These are phyloP conservation scores for Pogoniulus pusillus DNA, from an alignment of 2,797 vertebrate genomes.

Conservation along the genomic window DNA sequence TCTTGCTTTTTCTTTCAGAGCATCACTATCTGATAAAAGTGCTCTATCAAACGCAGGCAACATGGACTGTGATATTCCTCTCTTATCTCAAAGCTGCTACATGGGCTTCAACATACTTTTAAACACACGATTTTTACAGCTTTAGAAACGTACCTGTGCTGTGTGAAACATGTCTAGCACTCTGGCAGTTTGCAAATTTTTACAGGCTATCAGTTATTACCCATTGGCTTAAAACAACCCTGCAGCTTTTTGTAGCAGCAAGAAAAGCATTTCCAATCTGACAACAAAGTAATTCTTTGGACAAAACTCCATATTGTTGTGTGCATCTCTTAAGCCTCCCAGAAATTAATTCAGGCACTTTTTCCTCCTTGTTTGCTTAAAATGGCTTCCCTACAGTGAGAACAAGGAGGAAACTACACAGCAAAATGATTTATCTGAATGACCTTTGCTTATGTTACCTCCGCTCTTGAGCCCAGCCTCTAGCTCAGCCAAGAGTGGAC, in stretches of 20 bases:
- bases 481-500: background rate
- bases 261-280: background rate
- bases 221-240: background rate
- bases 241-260: background rate
- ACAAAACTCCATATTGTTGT: background rate
- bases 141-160: background rate
- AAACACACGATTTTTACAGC: background rate
- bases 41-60: background rate
- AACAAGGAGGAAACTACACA: background rate
- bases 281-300: background rate
- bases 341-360: background rate
- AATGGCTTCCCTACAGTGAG: background rate
- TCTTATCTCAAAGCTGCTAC: background rate
- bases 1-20: background rate
- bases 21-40: background rate
- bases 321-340: background rate
- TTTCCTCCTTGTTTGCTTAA: background rate
- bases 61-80: background rate
- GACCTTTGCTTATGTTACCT: background rate
- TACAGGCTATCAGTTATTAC: background rate
- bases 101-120: background rate
- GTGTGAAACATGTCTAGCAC: background rate
- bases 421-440: background rate
- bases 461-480: background rate
- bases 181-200: background rate